Evolutionary conservation across 2,888 invertebrate genomes (phyloP).

Genomic region (Lasiommata megera): DNA sequence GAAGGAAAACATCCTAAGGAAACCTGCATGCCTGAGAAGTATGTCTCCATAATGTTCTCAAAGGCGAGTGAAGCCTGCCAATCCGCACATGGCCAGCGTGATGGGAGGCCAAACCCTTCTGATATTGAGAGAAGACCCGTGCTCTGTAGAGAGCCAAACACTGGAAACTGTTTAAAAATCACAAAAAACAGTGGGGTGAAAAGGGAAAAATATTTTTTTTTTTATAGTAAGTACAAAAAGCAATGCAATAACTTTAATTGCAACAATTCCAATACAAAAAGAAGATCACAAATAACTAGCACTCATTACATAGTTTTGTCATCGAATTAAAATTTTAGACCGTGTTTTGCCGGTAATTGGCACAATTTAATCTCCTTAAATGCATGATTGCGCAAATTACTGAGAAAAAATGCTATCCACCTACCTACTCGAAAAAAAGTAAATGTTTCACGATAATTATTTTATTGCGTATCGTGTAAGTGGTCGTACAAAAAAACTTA

Average conservation of each 20-base stretch:
- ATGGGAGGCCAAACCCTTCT: too few species aligned
- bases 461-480: neutral
- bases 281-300: neutral
- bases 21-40: too few species aligned
- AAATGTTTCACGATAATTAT: neutral
- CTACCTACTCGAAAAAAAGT: neutral
- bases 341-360: conserved; percentile 11
- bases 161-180: too few species aligned
- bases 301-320: conserved; percentile 3
- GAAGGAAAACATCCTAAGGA: too few species aligned
- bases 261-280: neutral
- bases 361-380: conserved; percentile 3
- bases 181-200: too few species aligned
- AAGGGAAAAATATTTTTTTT: too few species aligned
- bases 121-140: too few species aligned
- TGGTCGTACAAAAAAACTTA: neutral
- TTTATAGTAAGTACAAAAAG: neutral
- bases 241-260: neutral
- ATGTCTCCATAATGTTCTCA: too few species aligned
- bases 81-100: too few species aligned
- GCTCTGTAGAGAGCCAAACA: too few species aligned
- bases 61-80: too few species aligned
- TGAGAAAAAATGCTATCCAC: neutral
- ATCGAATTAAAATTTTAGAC: conserved; percentile 12
- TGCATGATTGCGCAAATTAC: conserved; percentile 12